Percentiles rank a stretch among this genome's conserved stretches.
Conservation (phyloP, 2,113 vertebrate species). For the Maccullochella peelii region DNA sequence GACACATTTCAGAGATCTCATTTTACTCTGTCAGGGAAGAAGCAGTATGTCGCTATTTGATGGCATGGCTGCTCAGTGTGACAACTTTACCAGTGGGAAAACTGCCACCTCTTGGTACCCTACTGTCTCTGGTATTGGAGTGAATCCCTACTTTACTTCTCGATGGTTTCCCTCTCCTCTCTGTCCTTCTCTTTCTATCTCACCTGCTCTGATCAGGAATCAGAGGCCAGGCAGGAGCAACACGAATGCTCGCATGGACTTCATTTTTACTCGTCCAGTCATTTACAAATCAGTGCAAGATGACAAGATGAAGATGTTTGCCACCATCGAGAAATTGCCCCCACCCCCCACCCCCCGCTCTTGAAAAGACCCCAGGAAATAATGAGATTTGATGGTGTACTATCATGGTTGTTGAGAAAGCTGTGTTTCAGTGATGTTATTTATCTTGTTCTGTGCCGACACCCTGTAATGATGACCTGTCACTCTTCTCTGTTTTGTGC, state of each 20-base stretch:
- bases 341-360: neutral
- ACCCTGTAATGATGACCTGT: slow-evolving; percentile 77
- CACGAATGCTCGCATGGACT: neutral
- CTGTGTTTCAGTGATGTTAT: slow-evolving; percentile 70
- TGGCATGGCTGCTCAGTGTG: slow-evolving; percentile 47
- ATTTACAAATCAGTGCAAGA: slow-evolving; percentile 27
- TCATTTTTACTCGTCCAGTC: slow-evolving; percentile 2
- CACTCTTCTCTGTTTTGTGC: slow-evolving; percentile 83
- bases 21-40: slow-evolving; percentile 54
- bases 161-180: slow-evolving; percentile 12
- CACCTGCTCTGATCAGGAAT: slow-evolving; percentile 36
- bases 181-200: neutral
- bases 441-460: slow-evolving; percentile 71
- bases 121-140: slow-evolving; percentile 34
- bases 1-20: slow-evolving; percentile 60
- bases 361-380: slow-evolving; percentile 22
- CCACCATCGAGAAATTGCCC: neutral
- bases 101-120: slow-evolving; percentile 45
- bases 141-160: slow-evolving; percentile 16
- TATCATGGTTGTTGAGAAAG: slow-evolving; percentile 46
- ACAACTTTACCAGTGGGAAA: slow-evolving; percentile 50
- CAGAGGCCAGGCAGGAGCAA: slow-evolving; percentile 23
- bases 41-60: slow-evolving; percentile 49
- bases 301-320: slow-evolving; percentile 25
- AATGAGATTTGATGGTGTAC: slow-evolving; percentile 41